Percentiles rank a stretch among this genome's conserved stretches.
Evolutionary conservation across 2,888 invertebrate species (phyloP).

Genomic region (Caenorhabditis virilis): DNA sequence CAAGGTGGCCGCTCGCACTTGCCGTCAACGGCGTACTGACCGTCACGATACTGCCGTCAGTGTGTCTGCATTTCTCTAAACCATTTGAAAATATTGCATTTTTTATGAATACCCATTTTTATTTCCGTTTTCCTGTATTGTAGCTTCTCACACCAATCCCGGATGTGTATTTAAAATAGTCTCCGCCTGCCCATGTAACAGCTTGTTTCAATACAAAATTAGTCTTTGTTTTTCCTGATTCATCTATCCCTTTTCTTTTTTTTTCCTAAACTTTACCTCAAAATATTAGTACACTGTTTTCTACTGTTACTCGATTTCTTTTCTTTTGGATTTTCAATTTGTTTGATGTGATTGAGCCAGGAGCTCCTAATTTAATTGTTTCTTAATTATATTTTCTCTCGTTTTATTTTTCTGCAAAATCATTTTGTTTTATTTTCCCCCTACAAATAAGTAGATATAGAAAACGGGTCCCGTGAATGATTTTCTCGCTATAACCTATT

Average conservation of each 20-base stretch:
- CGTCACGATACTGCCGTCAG: slow-evolving; percentile 4
- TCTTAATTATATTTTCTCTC: not conserved
- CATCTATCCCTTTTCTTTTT: slow-evolving; percentile 7
- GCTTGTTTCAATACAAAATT: no score
- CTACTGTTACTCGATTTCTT: not conserved
- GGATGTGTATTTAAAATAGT: no score
- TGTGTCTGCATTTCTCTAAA: slow-evolving; percentile 1
- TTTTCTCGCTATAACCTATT: slow-evolving; percentile 1
- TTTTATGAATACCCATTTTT: slow-evolving; percentile 7
- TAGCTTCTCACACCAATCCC: no score
- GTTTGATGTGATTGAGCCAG: slow-evolving; percentile 18
- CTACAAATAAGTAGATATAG: slow-evolving; percentile 8
- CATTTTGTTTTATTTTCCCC: not conserved
- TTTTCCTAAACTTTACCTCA: slow-evolving; percentile 3
- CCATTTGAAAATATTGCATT: not conserved
- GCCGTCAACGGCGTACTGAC: slow-evolving; percentile 74
- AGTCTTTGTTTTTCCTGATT: not conserved
- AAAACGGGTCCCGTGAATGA: slow-evolving; percentile 33
- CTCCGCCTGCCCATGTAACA: no score
- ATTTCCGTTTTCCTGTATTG: not conserved
- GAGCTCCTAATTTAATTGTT: slow-evolving; percentile 14
- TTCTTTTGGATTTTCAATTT: not conserved
- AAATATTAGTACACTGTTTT: not conserved
- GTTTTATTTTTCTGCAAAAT: slow-evolving; percentile 2
- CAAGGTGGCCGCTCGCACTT: slow-evolving; percentile 97